Base-by-base conservation (phyloP, 2,113 vertebrate species). In the Rhynchomys soricoides region DNA sequence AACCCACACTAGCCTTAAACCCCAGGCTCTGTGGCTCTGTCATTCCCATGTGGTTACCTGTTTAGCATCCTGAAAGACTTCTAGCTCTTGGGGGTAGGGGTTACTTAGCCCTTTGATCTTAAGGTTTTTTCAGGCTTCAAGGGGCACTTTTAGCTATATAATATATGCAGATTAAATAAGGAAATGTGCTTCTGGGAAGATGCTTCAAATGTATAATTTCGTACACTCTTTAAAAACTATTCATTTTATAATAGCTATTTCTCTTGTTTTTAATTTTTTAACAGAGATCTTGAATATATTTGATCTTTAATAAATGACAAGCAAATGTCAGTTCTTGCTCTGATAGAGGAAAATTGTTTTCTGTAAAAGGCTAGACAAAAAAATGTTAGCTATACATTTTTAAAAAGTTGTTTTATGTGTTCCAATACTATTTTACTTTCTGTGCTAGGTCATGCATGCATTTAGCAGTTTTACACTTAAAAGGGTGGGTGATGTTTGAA, bases 401-500 rank as follows among this genome's bases (percentile, higher is more conserved):
- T 50, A 68, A 12, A 85, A 62, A 64, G 13, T 97, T 93, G 68
- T 94, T 91, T 17, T 24, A 15, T 57, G 55, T 95, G 55, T 64
- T 97, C 7, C 0, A 86, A 34, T 94, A 24, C n/a, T 97, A 83
- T 97, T 95, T 96, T 95, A 4, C 1, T 91, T 95, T 96, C 89
- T 82, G 26, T 75, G 73, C 78, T 98, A 97, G 97, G 57, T 98
- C 89, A 96, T 97, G 29, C 89, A 89, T 97, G 1, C 79, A 6
- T 86, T 97, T 96, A 97, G 93, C 96, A 90, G 91, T 68, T 94
- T 2, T 40, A 85, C 43, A 89, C 43, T 97, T 97, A 91, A 97
- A 82, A 96, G 97, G 94, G 96, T 93, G 97, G 96, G 73, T 96
- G 70, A 45, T 59, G 89, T 91, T 82, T 94, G 57, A 95, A 78